Conservation (phyloP, 2,113 vertebrate genomes). For the Toxotes jaculatrix region DNA sequence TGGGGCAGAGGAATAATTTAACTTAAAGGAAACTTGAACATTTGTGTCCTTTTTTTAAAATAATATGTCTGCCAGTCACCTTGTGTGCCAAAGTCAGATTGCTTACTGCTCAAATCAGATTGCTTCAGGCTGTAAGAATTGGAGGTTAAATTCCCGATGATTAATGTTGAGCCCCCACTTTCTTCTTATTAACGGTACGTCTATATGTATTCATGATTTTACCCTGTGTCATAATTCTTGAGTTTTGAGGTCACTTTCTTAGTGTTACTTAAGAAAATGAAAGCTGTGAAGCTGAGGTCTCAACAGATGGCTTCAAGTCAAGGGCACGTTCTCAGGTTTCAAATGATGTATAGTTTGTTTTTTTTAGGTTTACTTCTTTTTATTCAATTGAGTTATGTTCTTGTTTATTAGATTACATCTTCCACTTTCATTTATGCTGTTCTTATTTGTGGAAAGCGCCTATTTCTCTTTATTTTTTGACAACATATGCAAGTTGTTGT, state of each 20-base stretch:
- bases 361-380: constrained; percentile 54
- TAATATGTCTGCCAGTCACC: constrained; percentile 50
- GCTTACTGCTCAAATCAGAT: constrained; percentile 48
- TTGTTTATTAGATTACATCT: constrained; percentile 62
- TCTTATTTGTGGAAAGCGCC: constrained; percentile 60
- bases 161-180: constrained; percentile 71
- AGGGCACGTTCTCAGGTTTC: constrained; percentile 70
- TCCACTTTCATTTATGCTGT: constrained; percentile 52
- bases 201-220: constrained; percentile 71
- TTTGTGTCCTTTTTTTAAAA: constrained; percentile 4
- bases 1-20: background rate
- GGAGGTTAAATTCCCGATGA: constrained; percentile 72
- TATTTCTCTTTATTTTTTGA: constrained; percentile 77
- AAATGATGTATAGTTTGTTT: constrained; percentile 49
- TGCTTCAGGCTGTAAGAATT: constrained; percentile 59
- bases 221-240: constrained; percentile 74
- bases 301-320: constrained; percentile 76
- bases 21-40: constrained; percentile 11
- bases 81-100: constrained; percentile 57
- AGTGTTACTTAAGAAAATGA: constrained; percentile 84
- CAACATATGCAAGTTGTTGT: constrained; percentile 76
- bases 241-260: constrained; percentile 75
- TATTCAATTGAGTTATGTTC: constrained; percentile 66
- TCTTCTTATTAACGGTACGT: constrained; percentile 72
- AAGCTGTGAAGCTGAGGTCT: constrained; percentile 74